phyloP scores from a whole-genome alignment of 1,140 invertebrate species.

The Linepithema humile region DNA sequence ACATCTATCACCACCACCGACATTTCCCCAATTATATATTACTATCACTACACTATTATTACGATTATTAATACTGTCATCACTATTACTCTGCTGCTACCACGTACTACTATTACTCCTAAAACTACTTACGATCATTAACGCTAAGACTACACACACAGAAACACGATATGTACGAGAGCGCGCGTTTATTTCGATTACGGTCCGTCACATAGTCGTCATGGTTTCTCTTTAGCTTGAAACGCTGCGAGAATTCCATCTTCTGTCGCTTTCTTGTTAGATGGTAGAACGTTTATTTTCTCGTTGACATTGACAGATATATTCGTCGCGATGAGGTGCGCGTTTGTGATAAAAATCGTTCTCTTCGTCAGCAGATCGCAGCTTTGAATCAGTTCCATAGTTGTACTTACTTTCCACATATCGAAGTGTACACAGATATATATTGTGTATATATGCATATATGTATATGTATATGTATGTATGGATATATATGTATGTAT shows the following conservation, averaged over 20 bases:
- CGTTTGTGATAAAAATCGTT: constrained; percentile 46
- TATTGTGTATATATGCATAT: constrained; percentile 66
- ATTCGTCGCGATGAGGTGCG: constrained; percentile 5
- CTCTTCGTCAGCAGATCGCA: constrained; percentile 47
- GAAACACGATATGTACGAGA: constrained; percentile 23
- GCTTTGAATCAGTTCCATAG: constrained; percentile 75
- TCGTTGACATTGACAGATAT: not conserved
- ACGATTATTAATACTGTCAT: constrained; percentile 59
- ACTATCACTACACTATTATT: constrained; percentile 67
- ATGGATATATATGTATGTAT: constrained; percentile 63
- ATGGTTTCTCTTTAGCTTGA: constrained; percentile 78
- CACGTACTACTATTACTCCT: constrained; percentile 20
- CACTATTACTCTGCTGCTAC: constrained; percentile 35
- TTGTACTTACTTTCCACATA: constrained; percentile 79
- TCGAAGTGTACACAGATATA: constrained; percentile 68
- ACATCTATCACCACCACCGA: constrained; percentile 57
- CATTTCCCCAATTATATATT: constrained; percentile 69
- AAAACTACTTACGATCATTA: constrained; percentile 53
- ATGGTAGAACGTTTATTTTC: constrained; percentile 12
- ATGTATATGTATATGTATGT: constrained; percentile 69
- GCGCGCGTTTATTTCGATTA: constrained; percentile 55
- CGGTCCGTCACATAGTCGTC: constrained; percentile 70
- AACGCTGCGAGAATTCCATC: constrained; percentile 38
- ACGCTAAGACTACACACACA: constrained; percentile 25
- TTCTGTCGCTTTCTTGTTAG: constrained; percentile 26